These are phyloP conservation scores for Aegithalos caudatus DNA, from an alignment of 2,113 vertebrate genomes.

Conservation along the genomic window DNA sequence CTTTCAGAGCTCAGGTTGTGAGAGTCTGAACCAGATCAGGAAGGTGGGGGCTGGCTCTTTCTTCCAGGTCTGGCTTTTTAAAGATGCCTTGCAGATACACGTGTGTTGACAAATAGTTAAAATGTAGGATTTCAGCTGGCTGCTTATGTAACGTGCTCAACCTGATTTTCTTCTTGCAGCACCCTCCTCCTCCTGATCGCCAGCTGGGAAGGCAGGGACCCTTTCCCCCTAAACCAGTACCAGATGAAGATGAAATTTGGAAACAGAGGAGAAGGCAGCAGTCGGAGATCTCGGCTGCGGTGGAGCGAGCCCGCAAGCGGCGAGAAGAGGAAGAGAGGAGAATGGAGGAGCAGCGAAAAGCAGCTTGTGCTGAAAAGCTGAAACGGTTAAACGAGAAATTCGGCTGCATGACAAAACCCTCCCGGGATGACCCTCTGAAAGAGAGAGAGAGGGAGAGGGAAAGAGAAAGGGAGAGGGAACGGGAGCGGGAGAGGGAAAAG, in stretches of 20 bases:
- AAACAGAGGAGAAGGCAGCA: slow-evolving; percentile 92
- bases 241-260: slow-evolving; percentile 95
- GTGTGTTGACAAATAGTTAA: neutral
- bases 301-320: slow-evolving; percentile 90
- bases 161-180: slow-evolving; percentile 61
- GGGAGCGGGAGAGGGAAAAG: neutral
- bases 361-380: slow-evolving; percentile 95
- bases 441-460: slow-evolving; percentile 64
- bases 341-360: slow-evolving; percentile 96
- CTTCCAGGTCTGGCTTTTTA: neutral
- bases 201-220: slow-evolving; percentile 70
- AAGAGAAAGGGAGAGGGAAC: slow-evolving; percentile 9
- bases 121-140: neutral
- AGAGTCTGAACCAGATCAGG: neutral
- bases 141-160: neutral
- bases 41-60: neutral
- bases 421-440: slow-evolving; percentile 70
- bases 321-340: slow-evolving; percentile 94
- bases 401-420: slow-evolving; percentile 75
- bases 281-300: slow-evolving; percentile 89
- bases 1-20: neutral
- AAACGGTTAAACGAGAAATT: slow-evolving; percentile 95
- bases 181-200: slow-evolving; percentile 76
- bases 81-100: neutral
- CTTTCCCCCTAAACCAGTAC: slow-evolving; percentile 72